Conservation (phyloP, 2,113 vertebrate species). For the Cinclus mexicanus region DNA sequence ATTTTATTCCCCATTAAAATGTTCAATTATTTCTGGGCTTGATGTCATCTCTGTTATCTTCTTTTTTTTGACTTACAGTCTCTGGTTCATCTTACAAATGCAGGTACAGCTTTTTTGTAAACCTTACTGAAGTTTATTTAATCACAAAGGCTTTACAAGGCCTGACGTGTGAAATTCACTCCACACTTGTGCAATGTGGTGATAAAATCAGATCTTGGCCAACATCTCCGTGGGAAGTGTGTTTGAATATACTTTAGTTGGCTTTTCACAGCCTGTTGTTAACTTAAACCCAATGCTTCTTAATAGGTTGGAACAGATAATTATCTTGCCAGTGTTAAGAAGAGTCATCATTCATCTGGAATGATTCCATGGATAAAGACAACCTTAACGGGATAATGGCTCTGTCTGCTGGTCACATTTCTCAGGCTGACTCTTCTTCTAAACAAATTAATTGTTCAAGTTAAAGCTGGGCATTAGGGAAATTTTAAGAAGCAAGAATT, state of each 20-base stretch:
- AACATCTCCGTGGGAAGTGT: neutral
- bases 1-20: neutral
- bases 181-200: neutral
- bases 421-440: neutral
- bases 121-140: conserved; percentile 38
- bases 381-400: neutral
- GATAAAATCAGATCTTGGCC: conserved; percentile 36
- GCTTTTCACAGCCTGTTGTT: conserved; percentile 34
- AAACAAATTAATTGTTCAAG: neutral
- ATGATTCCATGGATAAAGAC: neutral
- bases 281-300: neutral
- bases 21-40: neutral
- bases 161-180: conserved; percentile 9
- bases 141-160: neutral
- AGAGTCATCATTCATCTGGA: neutral
- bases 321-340: neutral
- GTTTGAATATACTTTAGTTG: neutral
- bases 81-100: neutral
- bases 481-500: neutral
- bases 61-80: neutral
- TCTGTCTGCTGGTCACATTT: neutral
- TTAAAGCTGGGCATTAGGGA: neutral
- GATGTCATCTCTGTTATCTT: neutral
- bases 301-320: conserved; percentile 2
- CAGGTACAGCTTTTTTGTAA: conserved; percentile 1